phyloP scores from a whole-genome alignment of 2,113 vertebrate species.

The Tachycineta bicolor region DNA sequence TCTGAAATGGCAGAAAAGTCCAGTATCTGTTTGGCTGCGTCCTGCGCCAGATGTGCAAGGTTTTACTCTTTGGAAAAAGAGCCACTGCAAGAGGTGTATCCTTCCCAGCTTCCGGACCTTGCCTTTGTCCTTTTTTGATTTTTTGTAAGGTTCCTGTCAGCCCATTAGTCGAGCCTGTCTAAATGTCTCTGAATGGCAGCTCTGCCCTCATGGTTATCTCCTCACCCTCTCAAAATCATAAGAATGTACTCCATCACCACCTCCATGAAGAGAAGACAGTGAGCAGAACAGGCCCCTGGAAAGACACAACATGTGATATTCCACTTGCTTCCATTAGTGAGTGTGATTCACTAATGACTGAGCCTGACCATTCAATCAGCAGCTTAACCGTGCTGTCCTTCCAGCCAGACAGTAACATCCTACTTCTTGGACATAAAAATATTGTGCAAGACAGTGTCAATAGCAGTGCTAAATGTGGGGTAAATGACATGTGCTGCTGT shows the following conservation, averaged over 20 bases:
- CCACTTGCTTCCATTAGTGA: not conserved
- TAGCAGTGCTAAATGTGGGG: not conserved
- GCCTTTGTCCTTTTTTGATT: not conserved
- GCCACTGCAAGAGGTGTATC: not conserved
- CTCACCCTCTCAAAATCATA: accelerated
- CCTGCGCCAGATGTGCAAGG: not conserved
- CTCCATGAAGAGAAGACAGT: not conserved
- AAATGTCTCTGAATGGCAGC: not conserved
- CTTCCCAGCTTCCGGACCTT: not conserved
- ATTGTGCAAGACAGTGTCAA: not conserved
- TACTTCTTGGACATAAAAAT: not conserved
- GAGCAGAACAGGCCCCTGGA: not conserved
- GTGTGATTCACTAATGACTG: not conserved
- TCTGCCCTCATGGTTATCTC: not conserved
- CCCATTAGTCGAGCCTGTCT: not conserved
- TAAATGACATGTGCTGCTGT: not conserved
- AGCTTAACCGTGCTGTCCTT: not conserved
- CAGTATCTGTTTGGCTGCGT: not conserved
- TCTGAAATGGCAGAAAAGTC: not conserved
- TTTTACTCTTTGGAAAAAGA: not conserved
- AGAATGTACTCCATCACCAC: not conserved
- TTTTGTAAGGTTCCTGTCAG: not conserved
- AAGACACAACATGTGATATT: not conserved
- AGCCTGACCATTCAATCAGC: not conserved
- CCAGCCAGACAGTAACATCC: not conserved